phyloP scores from a whole-genome alignment of 2,113 vertebrate genomes.

The Ameiurus melas region DNA sequence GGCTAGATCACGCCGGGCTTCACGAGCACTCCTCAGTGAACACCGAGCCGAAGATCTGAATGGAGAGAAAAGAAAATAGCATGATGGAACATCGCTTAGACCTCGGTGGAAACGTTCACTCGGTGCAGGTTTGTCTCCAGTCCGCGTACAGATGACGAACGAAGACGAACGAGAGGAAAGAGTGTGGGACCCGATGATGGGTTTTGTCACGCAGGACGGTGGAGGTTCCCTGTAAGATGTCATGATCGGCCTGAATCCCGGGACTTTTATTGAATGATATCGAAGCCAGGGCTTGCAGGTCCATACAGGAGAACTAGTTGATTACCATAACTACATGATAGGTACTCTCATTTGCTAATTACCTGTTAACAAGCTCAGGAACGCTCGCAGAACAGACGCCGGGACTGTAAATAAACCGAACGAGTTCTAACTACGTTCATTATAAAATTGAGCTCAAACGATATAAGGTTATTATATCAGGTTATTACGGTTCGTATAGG shows the following conservation, averaged over 20 bases:
- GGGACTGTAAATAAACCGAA: too few species aligned
- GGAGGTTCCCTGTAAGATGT: slow-evolving; percentile 13
- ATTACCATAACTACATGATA: neutral
- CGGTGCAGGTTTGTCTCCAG: slow-evolving; percentile 54
- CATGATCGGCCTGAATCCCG: neutral
- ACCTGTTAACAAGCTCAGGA: too few species aligned
- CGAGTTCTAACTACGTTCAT: neutral
- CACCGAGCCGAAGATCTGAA: slow-evolving; percentile 19
- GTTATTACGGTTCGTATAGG: neutral
- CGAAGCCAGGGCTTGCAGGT: neutral
- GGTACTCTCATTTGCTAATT: neutral
- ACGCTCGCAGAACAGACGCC: neutral
- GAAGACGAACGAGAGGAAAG: neutral
- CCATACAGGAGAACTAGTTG: neutral
- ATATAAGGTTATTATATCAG: too few species aligned
- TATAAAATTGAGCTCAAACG: neutral
- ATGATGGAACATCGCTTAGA: slow-evolving; percentile 69
- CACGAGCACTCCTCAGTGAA: slow-evolving; percentile 55
- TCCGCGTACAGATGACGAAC: slow-evolving; percentile 41
- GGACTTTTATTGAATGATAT: neutral
- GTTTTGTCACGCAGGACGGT: neutral
- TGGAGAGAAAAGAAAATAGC: slow-evolving; percentile 49
- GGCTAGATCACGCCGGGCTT: slow-evolving; percentile 61
- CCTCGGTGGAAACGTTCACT: slow-evolving; percentile 69
- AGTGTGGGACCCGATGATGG: neutral